phyloP scores from a whole-genome alignment of 2,113 vertebrate species.

The Mohoua ochrocephala region DNA sequence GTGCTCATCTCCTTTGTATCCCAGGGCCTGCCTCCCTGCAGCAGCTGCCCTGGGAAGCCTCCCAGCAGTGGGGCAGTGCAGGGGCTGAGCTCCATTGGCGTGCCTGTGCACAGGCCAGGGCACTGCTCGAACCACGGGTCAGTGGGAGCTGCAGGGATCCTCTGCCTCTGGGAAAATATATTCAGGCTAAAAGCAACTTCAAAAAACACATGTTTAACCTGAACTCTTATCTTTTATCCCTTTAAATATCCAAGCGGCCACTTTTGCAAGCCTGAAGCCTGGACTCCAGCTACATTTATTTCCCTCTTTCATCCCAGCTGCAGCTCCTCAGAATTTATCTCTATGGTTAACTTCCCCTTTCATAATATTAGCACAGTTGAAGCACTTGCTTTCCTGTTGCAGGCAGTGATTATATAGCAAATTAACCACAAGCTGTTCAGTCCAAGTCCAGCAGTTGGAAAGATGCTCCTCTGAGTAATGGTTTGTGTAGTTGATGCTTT shows the following conservation, averaged over 20 bases:
- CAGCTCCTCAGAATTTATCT: conserved; percentile 71
- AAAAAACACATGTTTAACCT: conserved; percentile 47
- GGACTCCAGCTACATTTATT: conserved; percentile 62
- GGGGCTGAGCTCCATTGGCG: neutral
- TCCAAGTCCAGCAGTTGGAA: conserved; percentile 75
- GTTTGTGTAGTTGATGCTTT: conserved; percentile 77
- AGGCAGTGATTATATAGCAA: conserved; percentile 82
- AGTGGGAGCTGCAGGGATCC: conserved; percentile 32
- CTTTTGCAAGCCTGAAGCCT: conserved; percentile 56
- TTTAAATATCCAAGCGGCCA: conserved; percentile 58
- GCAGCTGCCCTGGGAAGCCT: conserved; percentile 13
- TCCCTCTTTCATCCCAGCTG: conserved; percentile 67
- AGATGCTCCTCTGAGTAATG: conserved; percentile 80
- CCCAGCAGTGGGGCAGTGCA: neutral
- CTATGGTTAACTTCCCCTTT: conserved; percentile 77
- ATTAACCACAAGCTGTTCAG: conserved; percentile 84
- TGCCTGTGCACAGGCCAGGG: neutral
- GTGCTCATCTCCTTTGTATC: neutral
- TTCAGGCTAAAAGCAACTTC: conserved; percentile 45
- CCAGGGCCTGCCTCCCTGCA: neutral
- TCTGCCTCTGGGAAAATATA: neutral
- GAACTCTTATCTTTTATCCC: conserved; percentile 58
- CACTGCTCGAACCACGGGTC: neutral
- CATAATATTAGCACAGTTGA: conserved; percentile 80
- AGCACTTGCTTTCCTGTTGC: conserved; percentile 73